Base-by-base conservation (phyloP, 2,113 vertebrate genomes). In the Puntigrus tetrazona region DNA sequence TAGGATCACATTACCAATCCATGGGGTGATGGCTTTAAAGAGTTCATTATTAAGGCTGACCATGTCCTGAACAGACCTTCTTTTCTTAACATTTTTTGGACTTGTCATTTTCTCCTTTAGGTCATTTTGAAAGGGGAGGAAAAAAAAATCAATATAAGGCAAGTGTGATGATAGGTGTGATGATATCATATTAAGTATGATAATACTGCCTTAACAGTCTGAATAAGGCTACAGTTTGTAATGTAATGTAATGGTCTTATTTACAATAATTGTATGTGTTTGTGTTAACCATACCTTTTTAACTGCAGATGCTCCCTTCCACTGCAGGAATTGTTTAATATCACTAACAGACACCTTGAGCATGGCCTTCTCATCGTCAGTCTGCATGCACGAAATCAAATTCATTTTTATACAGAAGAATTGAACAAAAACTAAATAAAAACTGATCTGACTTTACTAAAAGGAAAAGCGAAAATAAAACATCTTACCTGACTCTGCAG, bases 1-100 rank as follows among this genome's bases (percentile, higher is more conserved):
- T 55, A 96, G 82, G 7, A 94, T 70, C 20, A 95, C 77, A 0
- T 96, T 93, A 0, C 96, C 97, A 73, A 97, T 89, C 98, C 97
- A 99, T 0, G 96, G 95, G 0, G 90, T 90, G 55, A 98, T 87
- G 0, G 96, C 96, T 38, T 92, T 69, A 43, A 96, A 91, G 1
- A 98, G 95, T 47, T 87, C 87, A 25, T 90, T 92, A 34, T 90
- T 83, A 1, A 96, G 61, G 4, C 47, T 88, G 14, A 1, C 2
- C 7, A 7, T 5, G 27, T 85, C 47, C 4, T 13, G 59, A 7
- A 10, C 67, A 0, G 16, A 47, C 69, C 27, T 38, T 45, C 8
- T 43, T 2, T 50, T 85, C 2, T 20, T 34, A 31, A 25, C 50
- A 91, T 79, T 69, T 74, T 0, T 70, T 22, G 36, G 34, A 18